phyloP scores from a whole-genome alignment of 2,797 vertebrate genomes.

The Myotis myotis region DNA sequence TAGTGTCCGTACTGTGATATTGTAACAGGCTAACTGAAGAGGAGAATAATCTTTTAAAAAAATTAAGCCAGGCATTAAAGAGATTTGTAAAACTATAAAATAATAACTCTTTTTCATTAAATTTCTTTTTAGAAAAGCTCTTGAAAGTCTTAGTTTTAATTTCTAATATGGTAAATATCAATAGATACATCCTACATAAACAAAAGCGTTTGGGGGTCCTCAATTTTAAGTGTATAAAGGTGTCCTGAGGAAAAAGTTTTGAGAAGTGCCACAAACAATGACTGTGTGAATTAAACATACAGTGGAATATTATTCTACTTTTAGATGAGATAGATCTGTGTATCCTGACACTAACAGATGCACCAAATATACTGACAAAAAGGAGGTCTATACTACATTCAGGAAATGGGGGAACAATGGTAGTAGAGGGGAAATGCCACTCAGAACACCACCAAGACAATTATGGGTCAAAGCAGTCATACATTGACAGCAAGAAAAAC shows the following conservation, averaged over 20 bases:
- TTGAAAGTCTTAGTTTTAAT: slow-evolving; percentile 17
- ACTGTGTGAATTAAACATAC: not conserved
- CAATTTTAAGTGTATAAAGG: not conserved
- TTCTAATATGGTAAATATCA: not conserved
- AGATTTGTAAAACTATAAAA: not conserved
- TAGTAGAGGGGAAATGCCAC: not conserved
- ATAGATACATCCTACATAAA: slow-evolving; percentile 16
- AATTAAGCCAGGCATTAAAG: not conserved
- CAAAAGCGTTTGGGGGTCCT: not conserved
- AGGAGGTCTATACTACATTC: not conserved
- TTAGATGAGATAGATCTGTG: not conserved
- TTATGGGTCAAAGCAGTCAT: not conserved
- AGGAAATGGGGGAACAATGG: not conserved
- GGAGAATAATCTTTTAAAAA: not conserved
- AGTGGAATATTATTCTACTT: not conserved
- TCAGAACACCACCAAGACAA: not conserved
- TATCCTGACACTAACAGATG: not conserved
- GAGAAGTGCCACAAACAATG: not conserved
- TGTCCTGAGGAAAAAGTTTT: not conserved
- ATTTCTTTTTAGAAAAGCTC: not conserved
- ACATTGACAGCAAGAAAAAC: not conserved
- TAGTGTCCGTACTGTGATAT: not conserved
- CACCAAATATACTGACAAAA: not conserved
- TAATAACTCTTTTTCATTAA: not conserved
- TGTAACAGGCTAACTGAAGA: not conserved